phyloP scores from a whole-genome alignment of 2,888 invertebrate genomes.

The Diadegma fenestrale region DNA sequence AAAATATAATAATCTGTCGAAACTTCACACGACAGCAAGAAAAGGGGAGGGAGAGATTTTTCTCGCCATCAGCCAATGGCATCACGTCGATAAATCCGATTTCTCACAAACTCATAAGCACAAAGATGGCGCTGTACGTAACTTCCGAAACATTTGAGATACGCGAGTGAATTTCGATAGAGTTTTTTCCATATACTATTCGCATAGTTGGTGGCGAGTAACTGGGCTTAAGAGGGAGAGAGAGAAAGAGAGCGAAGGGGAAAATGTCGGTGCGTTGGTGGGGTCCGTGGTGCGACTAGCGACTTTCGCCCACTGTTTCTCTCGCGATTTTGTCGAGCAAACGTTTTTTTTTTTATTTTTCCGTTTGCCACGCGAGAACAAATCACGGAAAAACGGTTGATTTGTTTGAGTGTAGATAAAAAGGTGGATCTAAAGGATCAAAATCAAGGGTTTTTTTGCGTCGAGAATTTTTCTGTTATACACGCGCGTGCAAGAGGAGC shows the following conservation, averaged over 20 bases:
- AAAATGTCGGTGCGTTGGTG: slow-evolving; percentile 88
- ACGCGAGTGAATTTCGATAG: background rate
- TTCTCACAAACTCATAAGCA: background rate
- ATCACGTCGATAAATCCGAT: slow-evolving; percentile 28
- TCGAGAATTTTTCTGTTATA: slow-evolving; percentile 35
- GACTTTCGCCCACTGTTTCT: slow-evolving; percentile 79
- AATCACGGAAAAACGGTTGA: slow-evolving; percentile 1
- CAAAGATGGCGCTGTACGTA: slow-evolving; percentile 6
- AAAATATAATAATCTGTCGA: background rate
- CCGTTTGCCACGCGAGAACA: slow-evolving; percentile 47
- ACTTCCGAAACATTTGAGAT: slow-evolving; percentile 31
- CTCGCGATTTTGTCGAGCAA: slow-evolving; percentile 56
- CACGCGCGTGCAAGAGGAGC: slow-evolving; percentile 36
- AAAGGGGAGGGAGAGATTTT: background rate
- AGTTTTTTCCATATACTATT: background rate
- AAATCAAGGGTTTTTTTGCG: slow-evolving; percentile 44
- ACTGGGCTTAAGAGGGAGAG: slow-evolving; percentile 12
- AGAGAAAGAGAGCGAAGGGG: slow-evolving; percentile 52
- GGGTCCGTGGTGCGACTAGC: slow-evolving; percentile 80
- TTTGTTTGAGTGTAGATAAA: slow-evolving; percentile 3
- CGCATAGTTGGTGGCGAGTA: slow-evolving; percentile 41
- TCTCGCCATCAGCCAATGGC: slow-evolving; percentile 7
- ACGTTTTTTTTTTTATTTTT: slow-evolving; percentile 62
- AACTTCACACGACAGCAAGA: background rate
- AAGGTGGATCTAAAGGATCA: slow-evolving; percentile 22